phyloP scores from a whole-genome alignment of 2,888 invertebrate genomes.

The Patella pellucida region DNA sequence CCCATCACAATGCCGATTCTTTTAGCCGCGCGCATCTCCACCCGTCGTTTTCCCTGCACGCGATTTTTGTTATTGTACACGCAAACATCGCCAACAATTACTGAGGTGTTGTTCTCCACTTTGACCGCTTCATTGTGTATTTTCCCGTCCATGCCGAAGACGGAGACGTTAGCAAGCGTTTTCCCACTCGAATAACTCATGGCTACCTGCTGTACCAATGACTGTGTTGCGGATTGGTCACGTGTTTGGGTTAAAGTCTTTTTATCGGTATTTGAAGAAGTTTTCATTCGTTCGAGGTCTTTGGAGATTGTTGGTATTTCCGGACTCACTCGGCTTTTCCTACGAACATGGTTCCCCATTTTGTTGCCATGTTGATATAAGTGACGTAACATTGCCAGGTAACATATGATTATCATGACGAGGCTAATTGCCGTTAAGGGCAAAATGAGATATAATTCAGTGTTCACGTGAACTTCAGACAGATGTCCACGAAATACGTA shows the following conservation, averaged over 20 bases:
- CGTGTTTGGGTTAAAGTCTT: not conserved
- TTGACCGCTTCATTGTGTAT: conserved; percentile 32
- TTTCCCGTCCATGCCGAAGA: conserved; percentile 53
- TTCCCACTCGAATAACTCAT: not conserved
- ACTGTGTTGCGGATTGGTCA: not conserved
- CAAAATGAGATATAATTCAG: conserved; percentile 31
- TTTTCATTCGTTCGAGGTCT: not conserved
- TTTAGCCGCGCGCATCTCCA: conserved; percentile 57
- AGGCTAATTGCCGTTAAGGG: conserved; percentile 27
- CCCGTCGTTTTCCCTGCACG: conserved; percentile 50
- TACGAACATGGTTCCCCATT: conserved; percentile 16
- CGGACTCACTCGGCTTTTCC: not conserved
- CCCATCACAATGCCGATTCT: conserved; percentile 39
- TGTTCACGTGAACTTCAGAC: conserved; percentile 17
- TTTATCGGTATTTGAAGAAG: not conserved
- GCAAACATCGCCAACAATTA: conserved; percentile 55
- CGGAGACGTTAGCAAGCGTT: conserved; percentile 31
- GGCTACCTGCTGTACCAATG: not conserved
- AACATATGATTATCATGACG: conserved; percentile 25
- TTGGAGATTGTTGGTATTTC: not conserved
- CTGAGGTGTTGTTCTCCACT: conserved; percentile 2
- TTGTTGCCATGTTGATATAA: conserved; percentile 22
- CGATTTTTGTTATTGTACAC: conserved; percentile 53
- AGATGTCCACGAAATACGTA: not conserved
- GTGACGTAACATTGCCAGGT: conserved; percentile 27